Conservation (phyloP, 1,140 invertebrate genomes). For the Teleopsis dalmanni region DNA sequence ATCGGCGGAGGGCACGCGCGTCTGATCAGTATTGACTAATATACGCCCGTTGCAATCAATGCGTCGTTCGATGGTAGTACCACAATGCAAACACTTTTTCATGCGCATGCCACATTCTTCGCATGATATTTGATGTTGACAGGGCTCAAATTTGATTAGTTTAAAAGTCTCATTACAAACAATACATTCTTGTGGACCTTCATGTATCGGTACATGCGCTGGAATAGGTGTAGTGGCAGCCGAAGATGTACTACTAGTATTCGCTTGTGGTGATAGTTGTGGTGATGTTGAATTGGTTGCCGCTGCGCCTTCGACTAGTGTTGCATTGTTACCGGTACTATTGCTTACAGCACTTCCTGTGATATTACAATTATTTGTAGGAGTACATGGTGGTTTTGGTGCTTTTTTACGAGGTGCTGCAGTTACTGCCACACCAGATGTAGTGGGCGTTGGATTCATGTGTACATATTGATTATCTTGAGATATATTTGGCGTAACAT, state of each 20-base stretch:
- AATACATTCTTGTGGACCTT: conserved; percentile 55
- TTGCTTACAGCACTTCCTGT: no score
- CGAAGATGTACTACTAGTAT: conserved; percentile 20
- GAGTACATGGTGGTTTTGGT: neutral
- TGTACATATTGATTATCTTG: conserved; percentile 4
- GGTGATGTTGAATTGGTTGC: conserved; percentile 1
- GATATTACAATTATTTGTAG: no score
- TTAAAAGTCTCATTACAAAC: conserved; percentile 65
- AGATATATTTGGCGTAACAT: conserved; percentile 17
- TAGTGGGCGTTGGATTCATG: conserved; percentile 5
- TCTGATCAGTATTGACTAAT: conserved; percentile 32
- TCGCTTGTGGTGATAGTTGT: conserved; percentile 6
- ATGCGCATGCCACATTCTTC: conserved; percentile 68
- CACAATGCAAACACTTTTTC: conserved; percentile 73
- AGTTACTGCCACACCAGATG: neutral
- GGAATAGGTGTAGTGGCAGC: neutral
- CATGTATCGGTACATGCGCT: conserved; percentile 11
- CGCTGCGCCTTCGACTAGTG: neutral
- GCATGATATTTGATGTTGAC: conserved; percentile 66
- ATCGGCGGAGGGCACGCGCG: conserved; percentile 51
- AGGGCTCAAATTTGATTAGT: conserved; percentile 58
- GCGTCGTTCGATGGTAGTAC: conserved; percentile 52
- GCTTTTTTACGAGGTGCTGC: neutral
- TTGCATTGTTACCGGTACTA: neutral
- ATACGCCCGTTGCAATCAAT: conserved; percentile 29